Evolutionary conservation across 2,888 invertebrate species (phyloP).

Genomic region (Erebia epiphron): DNA sequence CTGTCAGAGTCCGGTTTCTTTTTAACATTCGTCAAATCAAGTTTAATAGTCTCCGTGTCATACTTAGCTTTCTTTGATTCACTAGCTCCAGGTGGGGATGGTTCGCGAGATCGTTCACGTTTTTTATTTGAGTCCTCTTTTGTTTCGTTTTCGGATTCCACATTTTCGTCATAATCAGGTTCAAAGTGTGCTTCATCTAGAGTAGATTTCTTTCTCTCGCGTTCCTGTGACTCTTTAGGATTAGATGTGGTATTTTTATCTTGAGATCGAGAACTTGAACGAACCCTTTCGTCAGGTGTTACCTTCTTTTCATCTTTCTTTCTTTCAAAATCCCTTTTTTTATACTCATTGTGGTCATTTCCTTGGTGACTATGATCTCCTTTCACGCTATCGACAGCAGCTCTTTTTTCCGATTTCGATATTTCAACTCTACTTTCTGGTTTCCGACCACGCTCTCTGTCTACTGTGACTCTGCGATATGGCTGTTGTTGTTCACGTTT

Average conservation of each 20-base stretch:
- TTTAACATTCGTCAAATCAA: conserved; percentile 75
- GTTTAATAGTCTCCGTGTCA: conserved; percentile 73
- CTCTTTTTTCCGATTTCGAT: conserved; percentile 58
- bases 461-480: conserved; percentile 78
- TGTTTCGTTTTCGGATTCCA: conserved; percentile 84
- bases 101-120: conserved; percentile 60
- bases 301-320: conserved; percentile 47
- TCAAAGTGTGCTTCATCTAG: conserved; percentile 89
- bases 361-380: conserved; percentile 52
- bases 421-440: conserved; percentile 57
- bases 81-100: conserved; percentile 51
- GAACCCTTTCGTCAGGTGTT: conserved; percentile 40
- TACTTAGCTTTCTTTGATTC: conserved; percentile 67
- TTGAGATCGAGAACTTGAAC: conserved; percentile 25
- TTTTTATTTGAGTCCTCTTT: conserved; percentile 78
- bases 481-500: conserved; percentile 68
- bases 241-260: conserved; percentile 68
- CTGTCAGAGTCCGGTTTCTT: conserved; percentile 75
- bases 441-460: conserved; percentile 71
- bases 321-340: conserved; percentile 55
- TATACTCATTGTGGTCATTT: conserved; percentile 53
- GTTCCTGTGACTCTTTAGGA: conserved; percentile 75
- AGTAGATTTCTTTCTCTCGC: conserved; percentile 84
- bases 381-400: conserved; percentile 53
- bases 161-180: conserved; percentile 87